phyloP scores from a whole-genome alignment of 2,797 vertebrate genomes.

The Salarias fasciatus region DNA sequence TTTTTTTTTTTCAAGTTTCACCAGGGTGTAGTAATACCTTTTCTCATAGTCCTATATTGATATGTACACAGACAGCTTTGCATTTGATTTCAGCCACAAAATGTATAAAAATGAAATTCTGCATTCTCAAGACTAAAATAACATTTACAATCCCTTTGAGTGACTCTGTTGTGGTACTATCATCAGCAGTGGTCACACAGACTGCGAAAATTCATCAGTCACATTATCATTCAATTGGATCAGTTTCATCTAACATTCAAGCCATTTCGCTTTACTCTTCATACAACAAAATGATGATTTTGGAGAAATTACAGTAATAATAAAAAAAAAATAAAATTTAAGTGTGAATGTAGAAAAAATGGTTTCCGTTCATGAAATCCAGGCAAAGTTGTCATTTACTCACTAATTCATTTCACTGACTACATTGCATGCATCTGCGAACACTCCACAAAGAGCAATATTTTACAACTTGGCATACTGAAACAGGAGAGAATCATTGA shows the following conservation, averaged over 20 bases:
- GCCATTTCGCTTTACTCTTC: slow-evolving; percentile 50
- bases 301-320: slow-evolving; percentile 51
- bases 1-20: slow-evolving; percentile 70
- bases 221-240: slow-evolving; percentile 70
- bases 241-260: slow-evolving; percentile 71
- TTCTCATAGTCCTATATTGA: slow-evolving; percentile 47
- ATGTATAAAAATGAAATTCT: slow-evolving; percentile 56
- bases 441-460: slow-evolving; percentile 34
- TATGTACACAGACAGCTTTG: slow-evolving; percentile 64
- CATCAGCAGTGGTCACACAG: slow-evolving; percentile 53
- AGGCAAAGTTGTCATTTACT: slow-evolving; percentile 35
- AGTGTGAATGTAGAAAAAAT: slow-evolving; percentile 48
- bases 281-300: slow-evolving; percentile 59
- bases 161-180: slow-evolving; percentile 61
- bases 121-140: slow-evolving; percentile 55
- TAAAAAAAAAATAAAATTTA: slow-evolving; percentile 52
- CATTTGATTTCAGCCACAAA: slow-evolving; percentile 64
- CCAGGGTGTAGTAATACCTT: slow-evolving; percentile 68
- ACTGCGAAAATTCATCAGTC: slow-evolving; percentile 58
- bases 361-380: slow-evolving; percentile 35
- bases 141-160: slow-evolving; percentile 78
- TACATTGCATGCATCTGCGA: slow-evolving; percentile 57
- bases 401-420: slow-evolving; percentile 12
- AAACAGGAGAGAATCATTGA: slow-evolving; percentile 29
- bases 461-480: slow-evolving; percentile 56